Evolutionary conservation across 2,888 invertebrate species (phyloP), one percentile per base, ranked within the genome.

Genomic region (Hofmannophila pseudospretella): DNA sequence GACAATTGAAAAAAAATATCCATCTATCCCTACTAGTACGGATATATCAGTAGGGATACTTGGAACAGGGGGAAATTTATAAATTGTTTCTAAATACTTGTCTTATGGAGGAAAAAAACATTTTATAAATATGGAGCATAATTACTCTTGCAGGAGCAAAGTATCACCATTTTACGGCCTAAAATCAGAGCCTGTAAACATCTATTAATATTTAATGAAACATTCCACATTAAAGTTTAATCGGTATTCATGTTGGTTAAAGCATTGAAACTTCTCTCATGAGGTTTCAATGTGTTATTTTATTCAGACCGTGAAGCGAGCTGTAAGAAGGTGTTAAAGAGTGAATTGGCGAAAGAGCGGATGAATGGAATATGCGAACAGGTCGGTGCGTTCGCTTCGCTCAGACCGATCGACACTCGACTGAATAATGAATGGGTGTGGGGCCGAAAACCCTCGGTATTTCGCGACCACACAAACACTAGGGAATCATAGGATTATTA

Each of bases 241-340:
- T 64, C 47, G 47, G 54, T 54, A 63, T 66, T 65, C 47, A 52
- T 47, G 49, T 49, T 51, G 53, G 49, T 55, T 56, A 44, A 56
- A 51, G 57, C 59, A 59, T 59, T 69, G 67, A 74, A 71, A 72
- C 58, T 60, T 63, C 45, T 67, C 70, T 62, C 73, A 60, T 62
- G 67, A 70, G 77, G 58, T 59, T 71, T 58, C 42, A 45, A 52
- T 54, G 56, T 64, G 65, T 69, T 80, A 76, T 76, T 76, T 82
- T 82, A 84, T 84, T 84, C 79, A 82, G 61, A 55, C 58, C 67
- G 68, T 73, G 78, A 72, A 74, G 67, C 69, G 67, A 67, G 56
- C 64, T 64, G 69, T 81, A 77, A 78, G 75, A 74, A 82, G 79
- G 82, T 82, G 82, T 78, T 81, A 81, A 82, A 77, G 72, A 81